Evolutionary conservation across 2,797 vertebrate genomes (phyloP), one percentile per base, ranked within the genome.

Genomic region (Balearica regulorum): DNA sequence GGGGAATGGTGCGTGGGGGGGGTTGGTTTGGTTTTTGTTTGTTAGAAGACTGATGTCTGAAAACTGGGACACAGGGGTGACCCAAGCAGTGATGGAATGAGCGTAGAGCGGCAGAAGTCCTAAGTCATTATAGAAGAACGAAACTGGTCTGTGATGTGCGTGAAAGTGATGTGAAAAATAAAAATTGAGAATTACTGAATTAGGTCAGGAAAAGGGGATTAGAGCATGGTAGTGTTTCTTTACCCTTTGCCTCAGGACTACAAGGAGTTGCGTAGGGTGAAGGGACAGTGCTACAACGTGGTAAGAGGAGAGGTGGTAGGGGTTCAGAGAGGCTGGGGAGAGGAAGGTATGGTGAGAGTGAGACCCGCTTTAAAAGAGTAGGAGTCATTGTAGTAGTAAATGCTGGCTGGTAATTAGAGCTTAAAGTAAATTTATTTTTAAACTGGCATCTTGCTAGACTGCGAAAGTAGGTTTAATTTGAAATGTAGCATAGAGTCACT

Each of bases 351-450:
- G 35, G 73, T 54, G 90, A 41, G 29, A 90, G 14, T 21, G 24
- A 88, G 73, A 77, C n/a, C 19, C 1, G 1, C 60, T 88, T 84
- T 19, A 26, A n/a, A 83, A 86, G 72, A 65, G 33, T 21, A 69
- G 33, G 35, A 93, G 13, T 65, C 61, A 31, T 68, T 80, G 58
- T 62, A 94, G 44, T 53, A 53, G 41, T 84, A 69, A 90, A 55
- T 86, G 26, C 20, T 82, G 96, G 72, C 80, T 94, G 16, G 19
- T 90, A 82, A 84, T 94, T 86, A 78, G n/a, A 87, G 17, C 54
- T 92, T 81, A 69, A 86, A 71, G 64, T 73, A 37, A 2, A 12
- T 22, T 83, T 33, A 69, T 85, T 68, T 92, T 79, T 78, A 2
- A 79, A 29, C 39, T 93, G 83, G 31, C 55, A 24, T 79, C 49